phyloP scores from a whole-genome alignment of 2,797 vertebrate genomes.

The Echiichthys vipera region DNA sequence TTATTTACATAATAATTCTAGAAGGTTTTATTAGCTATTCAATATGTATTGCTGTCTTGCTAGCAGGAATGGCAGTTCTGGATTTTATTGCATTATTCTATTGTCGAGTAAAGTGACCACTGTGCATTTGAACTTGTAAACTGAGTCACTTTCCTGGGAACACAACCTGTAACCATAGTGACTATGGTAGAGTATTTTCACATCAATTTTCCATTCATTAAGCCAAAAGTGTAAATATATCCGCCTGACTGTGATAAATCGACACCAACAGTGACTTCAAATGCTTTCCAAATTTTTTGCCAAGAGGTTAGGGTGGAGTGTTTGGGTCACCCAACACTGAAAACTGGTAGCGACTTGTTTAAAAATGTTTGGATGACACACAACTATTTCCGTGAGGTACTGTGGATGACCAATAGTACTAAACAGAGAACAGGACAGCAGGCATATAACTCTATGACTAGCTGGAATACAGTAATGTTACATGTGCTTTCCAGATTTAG shows the following conservation, averaged over 20 bases:
- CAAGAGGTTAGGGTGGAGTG: neutral
- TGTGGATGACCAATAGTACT: neutral
- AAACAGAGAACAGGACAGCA: neutral
- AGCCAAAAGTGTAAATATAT: neutral
- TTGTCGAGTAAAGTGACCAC: neutral
- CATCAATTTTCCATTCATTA: neutral
- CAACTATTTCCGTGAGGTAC: neutral
- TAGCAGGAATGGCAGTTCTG: neutral
- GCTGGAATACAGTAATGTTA: neutral
- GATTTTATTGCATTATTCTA: neutral
- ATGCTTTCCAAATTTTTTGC: neutral
- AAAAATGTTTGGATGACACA: slow-evolving; percentile 12
- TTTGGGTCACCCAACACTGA: slow-evolving; percentile 1
- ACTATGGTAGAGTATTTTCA: slow-evolving; percentile 6
- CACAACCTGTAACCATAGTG: neutral
- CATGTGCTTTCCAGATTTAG: neutral
- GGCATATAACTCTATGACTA: neutral
- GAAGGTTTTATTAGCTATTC: neutral
- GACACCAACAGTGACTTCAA: slow-evolving; percentile 5
- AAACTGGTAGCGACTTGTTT: neutral
- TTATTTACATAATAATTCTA: slow-evolving; percentile 3
- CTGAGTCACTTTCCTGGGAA: neutral
- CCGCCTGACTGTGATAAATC: neutral
- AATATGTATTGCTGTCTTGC: neutral
- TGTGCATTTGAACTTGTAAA: neutral